Evolutionary conservation across 2,113 vertebrate genomes (phyloP), one percentile per base, ranked within the genome.

Genomic region (Chionodraco myersi): DNA sequence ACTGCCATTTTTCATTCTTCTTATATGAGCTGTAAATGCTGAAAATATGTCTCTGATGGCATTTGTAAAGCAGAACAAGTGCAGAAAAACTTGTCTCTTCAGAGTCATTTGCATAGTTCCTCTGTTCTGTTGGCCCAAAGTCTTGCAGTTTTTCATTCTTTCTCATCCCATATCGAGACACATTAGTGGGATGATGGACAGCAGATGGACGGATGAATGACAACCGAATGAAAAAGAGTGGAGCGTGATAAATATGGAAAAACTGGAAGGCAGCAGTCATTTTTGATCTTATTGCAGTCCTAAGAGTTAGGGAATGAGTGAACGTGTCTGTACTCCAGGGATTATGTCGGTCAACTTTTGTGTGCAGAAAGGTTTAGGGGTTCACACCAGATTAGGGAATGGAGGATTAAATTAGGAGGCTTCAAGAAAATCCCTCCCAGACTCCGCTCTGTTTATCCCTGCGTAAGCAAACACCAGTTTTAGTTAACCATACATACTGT

Each of bases 401-500:
- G 57, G 79, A 72, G 91, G 90, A 93, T 94, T 95, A 94, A 93
- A 94, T 95, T 93, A 94, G 86, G 82, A 84, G 86, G 87, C 88
- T 91, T 91, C 76, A 92, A 89, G 89, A 91, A 93, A 93, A 93
- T 93, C 91, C 88, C 72, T 85, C 3, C 30, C 80, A 77, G 80
- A 90, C 82, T 79, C 62, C 1, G 61, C 79, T 89, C 36, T 80
- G 86, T 92, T 90, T 87, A 87, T 92, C 88, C 80, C 48, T 59
- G 62, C 82, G 80, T 68, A 78, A 73, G 81, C 84, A 91, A 91
- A 91, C 83, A 88, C 57, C 79, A 86, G 66, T 90, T 87, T 86
- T 77, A 86, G 18, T 85, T 51, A 6, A 23, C 71, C 61, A 53
- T 77, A 73, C 71, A 84, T 62, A 64, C 80, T 44, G 61, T 65